These are phyloP conservation scores for Spea hammondii DNA, from an alignment of 2,797 vertebrate species.

Conservation along the genomic window DNA sequence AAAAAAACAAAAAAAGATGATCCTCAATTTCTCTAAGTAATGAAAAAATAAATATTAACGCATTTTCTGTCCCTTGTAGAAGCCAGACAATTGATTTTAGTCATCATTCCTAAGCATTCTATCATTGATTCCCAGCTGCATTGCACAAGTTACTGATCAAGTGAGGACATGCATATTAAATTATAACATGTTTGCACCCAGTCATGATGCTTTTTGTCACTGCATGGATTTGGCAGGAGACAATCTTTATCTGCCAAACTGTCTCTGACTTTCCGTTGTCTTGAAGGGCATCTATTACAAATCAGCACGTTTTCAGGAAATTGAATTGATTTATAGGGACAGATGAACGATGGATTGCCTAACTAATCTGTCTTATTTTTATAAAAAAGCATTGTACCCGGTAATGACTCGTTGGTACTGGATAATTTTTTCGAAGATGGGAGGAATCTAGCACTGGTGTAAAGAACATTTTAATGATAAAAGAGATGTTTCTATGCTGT, in stretches of 20 bases:
- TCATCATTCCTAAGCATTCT: neutral
- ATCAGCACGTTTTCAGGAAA: slow-evolving; percentile 44
- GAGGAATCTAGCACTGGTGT: neutral
- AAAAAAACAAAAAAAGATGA: neutral
- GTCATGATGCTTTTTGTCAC: slow-evolving; percentile 31
- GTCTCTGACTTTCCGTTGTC: slow-evolving; percentile 59
- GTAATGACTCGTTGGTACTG: slow-evolving; percentile 24
- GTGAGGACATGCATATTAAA: slow-evolving; percentile 37
- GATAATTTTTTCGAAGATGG: neutral
- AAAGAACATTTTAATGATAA: neutral
- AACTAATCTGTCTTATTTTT: slow-evolving; percentile 35
- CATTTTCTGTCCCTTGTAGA: slow-evolving; percentile 19
- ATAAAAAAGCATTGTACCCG: slow-evolving; percentile 23
- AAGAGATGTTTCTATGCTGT: neutral
- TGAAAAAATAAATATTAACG: slow-evolving; percentile 7
- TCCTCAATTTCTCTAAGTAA: slow-evolving; percentile 44
- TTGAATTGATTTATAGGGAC: slow-evolving; percentile 42
- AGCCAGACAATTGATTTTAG: slow-evolving; percentile 17
- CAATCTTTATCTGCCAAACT: slow-evolving; percentile 26
- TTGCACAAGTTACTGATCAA: slow-evolving; percentile 19
- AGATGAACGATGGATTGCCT: slow-evolving; percentile 43
- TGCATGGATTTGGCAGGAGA: slow-evolving; percentile 22
- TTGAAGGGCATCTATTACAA: slow-evolving; percentile 61
- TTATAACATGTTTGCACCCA: slow-evolving; percentile 47
- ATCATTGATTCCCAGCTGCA: slow-evolving; percentile 30